These are phyloP conservation scores for Campylorhamphus procurvoides DNA, from an alignment of 2,113 vertebrate genomes.

Conservation along the genomic window DNA sequence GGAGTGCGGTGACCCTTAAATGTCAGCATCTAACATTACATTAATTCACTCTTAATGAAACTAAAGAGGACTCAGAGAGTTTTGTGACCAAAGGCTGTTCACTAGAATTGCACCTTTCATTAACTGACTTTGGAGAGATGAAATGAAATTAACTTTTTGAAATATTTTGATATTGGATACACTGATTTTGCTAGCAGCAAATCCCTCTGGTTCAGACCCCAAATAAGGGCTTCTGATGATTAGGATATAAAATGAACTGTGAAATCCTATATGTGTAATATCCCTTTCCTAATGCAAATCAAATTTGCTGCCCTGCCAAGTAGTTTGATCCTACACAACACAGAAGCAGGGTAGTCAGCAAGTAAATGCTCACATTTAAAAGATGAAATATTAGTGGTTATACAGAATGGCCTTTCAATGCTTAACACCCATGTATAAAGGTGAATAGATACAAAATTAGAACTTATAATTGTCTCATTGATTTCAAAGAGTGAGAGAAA, in stretches of 20 bases:
- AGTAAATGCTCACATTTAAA: neutral
- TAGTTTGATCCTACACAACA: conserved; percentile 8
- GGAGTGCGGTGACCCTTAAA: conserved; percentile 60
- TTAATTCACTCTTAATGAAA: conserved; percentile 57
- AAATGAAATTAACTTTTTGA: conserved; percentile 52
- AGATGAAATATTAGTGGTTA: neutral
- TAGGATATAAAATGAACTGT: conserved; percentile 57
- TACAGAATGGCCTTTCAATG: neutral
- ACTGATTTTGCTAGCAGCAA: conserved; percentile 4
- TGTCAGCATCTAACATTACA: conserved; percentile 59
- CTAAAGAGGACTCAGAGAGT: conserved; percentile 6
- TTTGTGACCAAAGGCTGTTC: conserved; percentile 19
- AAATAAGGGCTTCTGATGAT: conserved; percentile 36
- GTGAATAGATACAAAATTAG: neutral
- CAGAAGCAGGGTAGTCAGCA: neutral
- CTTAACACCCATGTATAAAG: neutral
- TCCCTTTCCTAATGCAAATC: conserved; percentile 41
- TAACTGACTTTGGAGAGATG: conserved; percentile 37
- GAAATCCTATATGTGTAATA: conserved; percentile 51
- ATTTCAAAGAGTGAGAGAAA: neutral
- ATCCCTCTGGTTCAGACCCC: conserved; percentile 32
- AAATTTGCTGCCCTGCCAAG: conserved; percentile 40
- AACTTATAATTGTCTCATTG: neutral
- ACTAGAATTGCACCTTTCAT: conserved; percentile 52
- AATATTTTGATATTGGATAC: conserved; percentile 64